These are phyloP conservation scores for Cotesia typhae DNA, from an alignment of 1,140 invertebrate species.

Conservation along the genomic window DNA sequence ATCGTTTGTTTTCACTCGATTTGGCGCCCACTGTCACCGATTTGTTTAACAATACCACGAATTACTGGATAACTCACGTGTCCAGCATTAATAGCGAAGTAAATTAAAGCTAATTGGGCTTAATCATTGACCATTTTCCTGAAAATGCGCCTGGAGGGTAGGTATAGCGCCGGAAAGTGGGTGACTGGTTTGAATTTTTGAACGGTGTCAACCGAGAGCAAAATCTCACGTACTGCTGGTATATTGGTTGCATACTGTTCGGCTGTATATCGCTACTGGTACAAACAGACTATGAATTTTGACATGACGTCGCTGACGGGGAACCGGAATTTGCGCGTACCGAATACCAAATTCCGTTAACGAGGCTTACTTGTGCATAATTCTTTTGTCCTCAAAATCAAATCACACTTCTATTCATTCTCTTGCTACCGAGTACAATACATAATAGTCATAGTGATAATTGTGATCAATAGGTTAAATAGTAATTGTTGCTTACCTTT, in stretches of 20 bases:
- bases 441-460: slow-evolving; percentile 30
- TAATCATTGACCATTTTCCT: slow-evolving; percentile 49
- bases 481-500: slow-evolving; percentile 79
- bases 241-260: slow-evolving; percentile 4
- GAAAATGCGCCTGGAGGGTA: neutral
- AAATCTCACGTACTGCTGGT: slow-evolving; percentile 31
- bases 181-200: slow-evolving; percentile 17
- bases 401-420: slow-evolving; percentile 10
- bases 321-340: slow-evolving; percentile 26
- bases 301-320: slow-evolving; percentile 15
- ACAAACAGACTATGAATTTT: slow-evolving; percentile 29
- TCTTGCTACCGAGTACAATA: neutral
- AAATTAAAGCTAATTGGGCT: slow-evolving; percentile 55
- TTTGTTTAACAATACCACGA: too few relatives aligned
- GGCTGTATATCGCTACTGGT: slow-evolving; percentile 5
- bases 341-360: slow-evolving; percentile 27
- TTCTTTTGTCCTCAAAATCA: slow-evolving; percentile 18
- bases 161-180: neutral
- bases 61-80: too few relatives aligned
- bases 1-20: slow-evolving; percentile 14
- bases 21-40: neutral
- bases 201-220: slow-evolving; percentile 14
- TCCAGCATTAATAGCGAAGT: slow-evolving; percentile 21
- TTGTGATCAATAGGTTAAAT: too few relatives aligned
- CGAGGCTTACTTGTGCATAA: slow-evolving; percentile 31